Conservation (phyloP, 2,888 invertebrate species). For the Cyclophora punctaria region DNA sequence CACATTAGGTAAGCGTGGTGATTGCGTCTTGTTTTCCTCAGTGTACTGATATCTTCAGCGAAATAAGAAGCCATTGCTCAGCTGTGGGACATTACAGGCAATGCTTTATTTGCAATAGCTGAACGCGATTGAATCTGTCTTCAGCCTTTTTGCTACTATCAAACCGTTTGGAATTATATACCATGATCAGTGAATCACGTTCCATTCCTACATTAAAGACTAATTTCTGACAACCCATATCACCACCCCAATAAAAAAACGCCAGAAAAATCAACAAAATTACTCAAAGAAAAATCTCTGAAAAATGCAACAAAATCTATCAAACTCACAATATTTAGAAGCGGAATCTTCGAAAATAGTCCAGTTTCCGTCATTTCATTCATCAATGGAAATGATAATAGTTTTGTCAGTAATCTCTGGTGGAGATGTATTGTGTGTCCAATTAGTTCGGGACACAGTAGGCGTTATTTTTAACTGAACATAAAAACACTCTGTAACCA, state of each 20-base stretch:
- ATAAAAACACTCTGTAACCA: slow-evolving; percentile 70
- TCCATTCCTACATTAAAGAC: neutral
- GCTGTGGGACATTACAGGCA: too few relatives aligned
- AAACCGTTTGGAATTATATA: too few relatives aligned
- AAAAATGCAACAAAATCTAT: neutral
- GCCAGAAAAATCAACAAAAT: neutral
- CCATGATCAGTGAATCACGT: neutral
- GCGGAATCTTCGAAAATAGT: slow-evolving; percentile 5
- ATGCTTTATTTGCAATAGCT: too few relatives aligned
- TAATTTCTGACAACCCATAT: neutral
- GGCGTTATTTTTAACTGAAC: slow-evolving; percentile 64
- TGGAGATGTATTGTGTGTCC: slow-evolving; percentile 64
- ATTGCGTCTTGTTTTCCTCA: too few relatives aligned
- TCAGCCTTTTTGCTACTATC: too few relatives aligned
- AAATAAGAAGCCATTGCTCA: too few relatives aligned
- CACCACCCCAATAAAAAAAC: neutral
- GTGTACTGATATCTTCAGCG: too few relatives aligned
- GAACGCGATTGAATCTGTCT: too few relatives aligned
- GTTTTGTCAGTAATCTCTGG: slow-evolving; percentile 19
- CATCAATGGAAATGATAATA: slow-evolving; percentile 29
- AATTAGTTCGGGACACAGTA: slow-evolving; percentile 58
- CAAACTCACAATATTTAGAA: neutral
- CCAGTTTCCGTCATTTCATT: slow-evolving; percentile 18
- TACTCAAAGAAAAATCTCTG: neutral
- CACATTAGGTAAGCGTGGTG: too few relatives aligned